Evolutionary conservation across 1,140 invertebrate genomes (phyloP), one percentile per base, ranked within the genome.

Genomic region (Luehdorfia chinensis): DNA sequence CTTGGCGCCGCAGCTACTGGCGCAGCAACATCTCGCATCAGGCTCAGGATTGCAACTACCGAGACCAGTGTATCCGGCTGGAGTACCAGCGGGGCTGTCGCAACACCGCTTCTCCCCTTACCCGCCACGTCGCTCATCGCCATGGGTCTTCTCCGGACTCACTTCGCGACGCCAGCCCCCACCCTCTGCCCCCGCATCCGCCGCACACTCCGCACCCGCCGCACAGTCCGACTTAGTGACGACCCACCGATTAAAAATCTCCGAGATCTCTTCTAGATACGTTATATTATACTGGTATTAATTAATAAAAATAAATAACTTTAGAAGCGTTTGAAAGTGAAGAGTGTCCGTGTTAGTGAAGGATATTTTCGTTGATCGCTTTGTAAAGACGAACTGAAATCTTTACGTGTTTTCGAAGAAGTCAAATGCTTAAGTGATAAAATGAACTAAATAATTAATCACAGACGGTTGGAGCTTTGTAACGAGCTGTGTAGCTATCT

Each of bases 61-160:
- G n/a, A 75, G 88, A 18, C 87, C 88, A 2, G 83, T 89, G 48
- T 89, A 88, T 47, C 84, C 85, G 0, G 80, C 73, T 9, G 76
- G 86, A 3, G 62, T 84, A 2, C 75, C 85, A 1, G 68, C 84
- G 30, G 79, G 87, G 9, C 59, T 89, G 19, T 83, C 88, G 1
- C 88, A 89, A 55, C 89, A 89, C 36, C 79, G 89, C n/a, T 90
- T 87, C 63, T 89, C 89, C 5, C 89, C 89, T n/a, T 90, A 90
- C 49, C 87, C 88, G 5, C 79, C 84, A 3, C 76, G 88, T 2
- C 66, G 77, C 4, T 50, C 78, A 0, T 84, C 84, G 0, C 84
- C 86, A n/a, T 6, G 81, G 78, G 3, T 88, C 89, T 1, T 90
- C 89, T 5, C 89, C 89, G 1, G 89, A 90, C 41, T 88, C 87